A percentile compares a stretch with the other conserved stretches of the same genome.
Evolutionary conservation across 2,888 invertebrate species (phyloP).

Genomic region (Clostera curtula): DNA sequence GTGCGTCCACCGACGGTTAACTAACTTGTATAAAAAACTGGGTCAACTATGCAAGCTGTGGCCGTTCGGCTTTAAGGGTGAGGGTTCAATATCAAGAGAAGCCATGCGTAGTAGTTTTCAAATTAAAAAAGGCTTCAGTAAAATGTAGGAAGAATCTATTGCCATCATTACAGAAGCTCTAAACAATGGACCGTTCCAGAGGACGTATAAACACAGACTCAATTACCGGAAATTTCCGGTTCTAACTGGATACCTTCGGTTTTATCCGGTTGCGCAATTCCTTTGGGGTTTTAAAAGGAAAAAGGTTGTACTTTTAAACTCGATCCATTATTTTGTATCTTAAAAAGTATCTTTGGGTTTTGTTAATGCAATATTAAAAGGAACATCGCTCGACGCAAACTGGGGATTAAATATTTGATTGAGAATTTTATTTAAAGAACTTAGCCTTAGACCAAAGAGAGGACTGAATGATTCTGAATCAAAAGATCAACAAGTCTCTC

Average conservation of each 20-base stretch:
- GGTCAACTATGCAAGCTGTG: too few species aligned
- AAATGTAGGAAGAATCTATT: conserved; percentile 11
- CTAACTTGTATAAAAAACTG: too few species aligned
- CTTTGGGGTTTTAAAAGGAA: conserved; percentile 27
- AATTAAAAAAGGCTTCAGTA: conserved; percentile 7
- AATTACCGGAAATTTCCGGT: conserved; percentile 35
- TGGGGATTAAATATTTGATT: too few species aligned
- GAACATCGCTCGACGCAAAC: too few species aligned
- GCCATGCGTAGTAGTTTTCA: background rate
- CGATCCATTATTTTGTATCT: conserved; percentile 13
- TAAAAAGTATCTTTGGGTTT: conserved; percentile 6
- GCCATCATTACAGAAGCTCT: conserved; percentile 19
- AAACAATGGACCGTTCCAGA: conserved; percentile 28
- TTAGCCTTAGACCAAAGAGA: too few species aligned
- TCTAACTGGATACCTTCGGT: conserved; percentile 27
- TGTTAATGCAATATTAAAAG: too few species aligned
- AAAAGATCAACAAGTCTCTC: too few species aligned
- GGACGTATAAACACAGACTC: conserved; percentile 32
- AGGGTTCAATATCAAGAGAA: conserved; percentile 1
- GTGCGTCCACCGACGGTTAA: too few species aligned
- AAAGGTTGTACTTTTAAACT: conserved; percentile 17
- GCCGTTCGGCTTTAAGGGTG: background rate
- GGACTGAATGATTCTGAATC: too few species aligned
- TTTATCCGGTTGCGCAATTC: conserved; percentile 16
- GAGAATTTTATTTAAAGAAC: too few species aligned